Conservation (phyloP, 2,888 invertebrate genomes). For the Eulithis testata region DNA sequence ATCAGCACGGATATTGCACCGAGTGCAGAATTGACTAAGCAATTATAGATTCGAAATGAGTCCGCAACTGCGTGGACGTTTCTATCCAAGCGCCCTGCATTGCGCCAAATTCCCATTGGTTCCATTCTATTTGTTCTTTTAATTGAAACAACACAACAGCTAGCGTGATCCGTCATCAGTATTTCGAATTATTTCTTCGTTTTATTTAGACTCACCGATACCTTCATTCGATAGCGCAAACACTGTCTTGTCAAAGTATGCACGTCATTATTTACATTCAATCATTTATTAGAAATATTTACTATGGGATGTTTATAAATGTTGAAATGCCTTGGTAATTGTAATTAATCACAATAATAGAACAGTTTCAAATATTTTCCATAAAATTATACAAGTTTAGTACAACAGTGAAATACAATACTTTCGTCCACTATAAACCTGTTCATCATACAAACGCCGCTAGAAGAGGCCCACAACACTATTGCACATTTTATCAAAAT, state of each 20-base stretch:
- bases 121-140: constrained; percentile 71
- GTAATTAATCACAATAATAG: too few relatives aligned
- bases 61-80: constrained; percentile 69
- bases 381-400: neutral
- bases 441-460: constrained; percentile 71
- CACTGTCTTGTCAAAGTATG: constrained; percentile 14
- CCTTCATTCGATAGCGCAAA: constrained; percentile 9
- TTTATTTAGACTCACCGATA: constrained; percentile 3
- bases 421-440: constrained; percentile 73
- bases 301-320: constrained; percentile 21
- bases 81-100: constrained; percentile 75
- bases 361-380: neutral
- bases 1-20: constrained; percentile 48
- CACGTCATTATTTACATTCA: constrained; percentile 31
- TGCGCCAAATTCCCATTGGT: constrained; percentile 77
- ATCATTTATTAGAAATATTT: constrained; percentile 5
- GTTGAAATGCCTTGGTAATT: constrained; percentile 37
- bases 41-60: constrained; percentile 72
- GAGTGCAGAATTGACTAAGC: constrained; percentile 58
- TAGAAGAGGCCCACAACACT: constrained; percentile 77
- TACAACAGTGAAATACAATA: constrained; percentile 15
- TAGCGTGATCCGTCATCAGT: constrained; percentile 45
- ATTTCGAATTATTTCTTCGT: constrained; percentile 32
- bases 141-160: constrained; percentile 64
- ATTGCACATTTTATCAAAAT: constrained; percentile 57